Percentiles rank a stretch among this genome's conserved stretches.
Conservation (phyloP, 2,113 vertebrate genomes). For the Deroptyus accipitrinus region DNA sequence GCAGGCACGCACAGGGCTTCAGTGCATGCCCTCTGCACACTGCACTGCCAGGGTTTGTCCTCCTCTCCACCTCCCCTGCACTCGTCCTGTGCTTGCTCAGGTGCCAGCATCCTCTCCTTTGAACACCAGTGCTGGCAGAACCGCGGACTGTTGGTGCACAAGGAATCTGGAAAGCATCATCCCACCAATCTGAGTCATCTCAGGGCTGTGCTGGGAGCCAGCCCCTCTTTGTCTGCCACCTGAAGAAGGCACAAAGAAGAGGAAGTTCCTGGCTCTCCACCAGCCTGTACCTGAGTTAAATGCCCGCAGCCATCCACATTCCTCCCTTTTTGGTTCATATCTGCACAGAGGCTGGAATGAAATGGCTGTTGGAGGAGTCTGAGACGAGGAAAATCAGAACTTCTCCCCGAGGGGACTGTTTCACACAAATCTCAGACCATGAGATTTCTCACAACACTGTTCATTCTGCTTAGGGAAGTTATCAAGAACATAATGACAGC, state of each 20-base stretch:
- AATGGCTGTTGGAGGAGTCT: neutral
- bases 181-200: neutral
- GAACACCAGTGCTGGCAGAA: neutral
- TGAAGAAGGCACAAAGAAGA: neutral
- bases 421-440: neutral
- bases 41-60: neutral
- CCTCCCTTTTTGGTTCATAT: neutral
- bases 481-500: neutral
- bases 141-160: neutral
- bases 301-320: neutral
- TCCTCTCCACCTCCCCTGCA: fast-evolving
- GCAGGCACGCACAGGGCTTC: neutral
- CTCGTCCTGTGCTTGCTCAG: fast-evolving
- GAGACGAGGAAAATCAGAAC: neutral
- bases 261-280: neutral
- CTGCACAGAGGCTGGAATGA: neutral
- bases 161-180: neutral
- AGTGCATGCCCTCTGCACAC: neutral
- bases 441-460: neutral
- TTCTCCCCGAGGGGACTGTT: fast-evolving
- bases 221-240: neutral
- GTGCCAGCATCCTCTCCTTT: neutral
- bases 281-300: neutral
- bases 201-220: neutral
- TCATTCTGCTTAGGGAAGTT: neutral